Evolutionary conservation across 2,113 vertebrate species (phyloP), one percentile per base, ranked within the genome.

Genomic region (Dasyurus viverrinus): DNA sequence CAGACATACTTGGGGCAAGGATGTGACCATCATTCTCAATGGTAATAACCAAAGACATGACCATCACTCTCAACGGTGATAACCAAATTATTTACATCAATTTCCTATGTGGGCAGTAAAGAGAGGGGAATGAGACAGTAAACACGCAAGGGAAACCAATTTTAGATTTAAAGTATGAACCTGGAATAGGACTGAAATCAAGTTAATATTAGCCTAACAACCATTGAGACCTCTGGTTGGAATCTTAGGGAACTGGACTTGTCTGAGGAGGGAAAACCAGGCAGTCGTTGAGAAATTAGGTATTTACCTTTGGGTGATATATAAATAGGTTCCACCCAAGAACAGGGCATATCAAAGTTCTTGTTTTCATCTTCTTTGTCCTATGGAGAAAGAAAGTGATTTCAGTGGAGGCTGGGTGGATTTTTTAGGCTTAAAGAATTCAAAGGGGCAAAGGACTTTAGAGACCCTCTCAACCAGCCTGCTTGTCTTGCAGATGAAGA

Each of bases 331-430:
- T 97, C 90, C 95, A 99, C 99, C 99, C 99, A 99, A 0, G 99
- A 99, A 3, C 94, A 95, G 0, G 99, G 99, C 99, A 99, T 99
- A 92, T 99, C 97, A 92, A 99, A 99, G 16, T 96, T 97, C 42
- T 90, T 97, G 3, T 93, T 95, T 48, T 97, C 95, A 4, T 98
- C 96, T 25, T 97, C 97, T 1, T 98, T 98, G 94, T 97, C 98
- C 98, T 99, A 76, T 23, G 93, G 93, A 98, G 91, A 98, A 60
- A 97, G 54, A 96, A 2, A 11, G 7, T 42, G 36, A 42, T 84
- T 84, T 84, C n/a, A 84, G 68, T 6, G 19, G 23, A 84, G n/a
- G 68, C 22, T 76, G 36, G 68, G 36, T 22, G 68, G 68, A n/a
- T 42, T 76, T 19, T 76, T 76, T 84, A 42, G 36, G 68, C 16